Evolutionary conservation across 2,888 invertebrate species (phyloP).

Genomic region (Drosophila birchii): DNA sequence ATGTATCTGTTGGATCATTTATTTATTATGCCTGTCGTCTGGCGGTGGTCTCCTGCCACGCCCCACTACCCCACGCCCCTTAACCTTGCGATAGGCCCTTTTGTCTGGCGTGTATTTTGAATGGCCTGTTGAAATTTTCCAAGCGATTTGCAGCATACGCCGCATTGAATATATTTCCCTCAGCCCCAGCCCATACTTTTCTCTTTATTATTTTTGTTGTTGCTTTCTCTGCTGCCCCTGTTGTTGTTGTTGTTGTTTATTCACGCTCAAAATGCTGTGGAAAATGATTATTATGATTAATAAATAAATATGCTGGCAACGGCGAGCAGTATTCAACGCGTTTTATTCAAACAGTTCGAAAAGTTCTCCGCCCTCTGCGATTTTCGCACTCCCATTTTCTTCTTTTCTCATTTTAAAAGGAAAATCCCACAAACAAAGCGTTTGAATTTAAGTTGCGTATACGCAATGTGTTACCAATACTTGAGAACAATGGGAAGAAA

Average conservation of each 20-base stretch:
- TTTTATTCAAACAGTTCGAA: constrained; percentile 40
- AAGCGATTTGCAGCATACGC: constrained; percentile 77
- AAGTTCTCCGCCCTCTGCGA: constrained; percentile 21
- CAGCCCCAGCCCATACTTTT: neutral
- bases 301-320: constrained; percentile 68
- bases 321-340: constrained; percentile 34
- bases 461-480: constrained; percentile 73
- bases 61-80: neutral
- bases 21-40: constrained; percentile 56
- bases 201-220: constrained; percentile 30
- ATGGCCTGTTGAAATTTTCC: constrained; percentile 71
- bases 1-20: constrained; percentile 50
- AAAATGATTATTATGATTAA: constrained; percentile 81
- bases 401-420: constrained; percentile 6
- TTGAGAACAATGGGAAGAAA: constrained; percentile 48
- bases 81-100: constrained; percentile 28
- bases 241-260: constrained; percentile 26
- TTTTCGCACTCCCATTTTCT: neutral
- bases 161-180: constrained; percentile 75
- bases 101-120: constrained; percentile 48
- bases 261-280: constrained; percentile 77
- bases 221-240: neutral
- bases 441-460: constrained; percentile 67
- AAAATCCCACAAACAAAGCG: constrained; percentile 22
- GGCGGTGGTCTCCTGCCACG: constrained; percentile 20